Evolutionary conservation across 2,797 vertebrate genomes (phyloP), one percentile per base, ranked within the genome.

Genomic region (Anniella stebbinsi): DNA sequence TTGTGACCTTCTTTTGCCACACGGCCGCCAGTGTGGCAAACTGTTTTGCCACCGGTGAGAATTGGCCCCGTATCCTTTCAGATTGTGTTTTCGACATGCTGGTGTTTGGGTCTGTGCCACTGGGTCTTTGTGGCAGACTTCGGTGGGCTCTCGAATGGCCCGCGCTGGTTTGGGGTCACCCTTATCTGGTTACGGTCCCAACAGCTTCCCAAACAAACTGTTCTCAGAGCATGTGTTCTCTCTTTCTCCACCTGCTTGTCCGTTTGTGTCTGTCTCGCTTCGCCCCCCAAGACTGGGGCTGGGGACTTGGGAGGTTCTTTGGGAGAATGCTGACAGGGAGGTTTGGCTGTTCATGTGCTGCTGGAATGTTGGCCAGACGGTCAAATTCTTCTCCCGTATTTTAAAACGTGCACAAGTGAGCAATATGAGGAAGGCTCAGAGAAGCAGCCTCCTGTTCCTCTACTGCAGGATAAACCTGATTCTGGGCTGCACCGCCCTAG

Each of bases 361-460:
- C 94, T 95, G 94, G 96, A 96, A 96, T 96, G 96, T 96, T 93
- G 93, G 94, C 96, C 96, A 96, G 96, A 96, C 95, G 95, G 96
- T 96, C 96, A 95, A 94, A 96, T 96, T 95, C 95, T 96, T 95
- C 95, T 94, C 95, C 94, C 94, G 93, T 94, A 94, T 95, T 95
- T 95, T 95, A 95, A 96, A 96, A 95, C 63, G 80, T 7, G 30
- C 45, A 33, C 33, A 23, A 25, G 80, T 41, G 94, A 96, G 93
- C 93, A 93, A 95, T 95, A 94, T 93, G 41, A 93, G 93, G 94
- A 94, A 93, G 94, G 94, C 93, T 92, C 93, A 91, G 91, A 95
- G 94, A 95, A 66, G 86, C 91, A 94, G 94, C 94, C 91, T 95
- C 91, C 93, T 92, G 91, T 93, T 95, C 94, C 92, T 96, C 94